Conservation (phyloP, 23 tunicate genomes). For the Trididemnum nubilum region DNA sequence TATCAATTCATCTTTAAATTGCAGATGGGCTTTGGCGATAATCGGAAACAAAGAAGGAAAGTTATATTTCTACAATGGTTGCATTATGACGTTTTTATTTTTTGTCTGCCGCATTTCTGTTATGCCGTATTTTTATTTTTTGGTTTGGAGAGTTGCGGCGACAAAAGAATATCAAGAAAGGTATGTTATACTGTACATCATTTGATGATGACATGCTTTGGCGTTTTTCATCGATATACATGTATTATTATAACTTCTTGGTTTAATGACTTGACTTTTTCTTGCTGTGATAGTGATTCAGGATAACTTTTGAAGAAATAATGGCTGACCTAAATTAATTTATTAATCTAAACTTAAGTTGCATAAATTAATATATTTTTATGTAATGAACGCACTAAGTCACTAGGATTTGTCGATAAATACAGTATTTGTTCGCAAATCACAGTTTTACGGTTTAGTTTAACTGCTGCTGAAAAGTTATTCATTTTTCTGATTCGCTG, state of each 20-base stretch:
- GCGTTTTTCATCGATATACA: neutral
- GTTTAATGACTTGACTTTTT: neutral
- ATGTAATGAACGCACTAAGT: too few relatives aligned
- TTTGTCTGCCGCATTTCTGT: slow-evolving; percentile 43
- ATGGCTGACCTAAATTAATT: neutral
- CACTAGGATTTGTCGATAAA: too few relatives aligned
- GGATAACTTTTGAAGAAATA: neutral
- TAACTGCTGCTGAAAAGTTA: too few relatives aligned
- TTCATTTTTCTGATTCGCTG: too few relatives aligned
- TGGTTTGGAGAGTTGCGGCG: slow-evolving; percentile 9
- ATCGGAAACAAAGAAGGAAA: slow-evolving; percentile 14
- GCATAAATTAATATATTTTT: too few relatives aligned
- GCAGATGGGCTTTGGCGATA: slow-evolving; percentile 23
- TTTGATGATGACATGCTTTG: neutral
- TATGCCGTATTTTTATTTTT: slow-evolving; percentile 64
- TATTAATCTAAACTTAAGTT: too few relatives aligned
- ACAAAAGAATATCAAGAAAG: neutral
- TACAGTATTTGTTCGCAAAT: too few relatives aligned
- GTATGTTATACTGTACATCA: neutral
- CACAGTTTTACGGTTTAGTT: too few relatives aligned
- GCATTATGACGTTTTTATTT: slow-evolving; percentile 41
- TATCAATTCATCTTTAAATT: neutral
- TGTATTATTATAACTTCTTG: too few relatives aligned
- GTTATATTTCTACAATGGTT: slow-evolving; percentile 53
- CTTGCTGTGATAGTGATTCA: neutral